A percentile compares a stretch with the other conserved stretches of the same genome.
Evolutionary conservation across 2,113 vertebrate species (phyloP).

Genomic region (Geococcyx californianus): DNA sequence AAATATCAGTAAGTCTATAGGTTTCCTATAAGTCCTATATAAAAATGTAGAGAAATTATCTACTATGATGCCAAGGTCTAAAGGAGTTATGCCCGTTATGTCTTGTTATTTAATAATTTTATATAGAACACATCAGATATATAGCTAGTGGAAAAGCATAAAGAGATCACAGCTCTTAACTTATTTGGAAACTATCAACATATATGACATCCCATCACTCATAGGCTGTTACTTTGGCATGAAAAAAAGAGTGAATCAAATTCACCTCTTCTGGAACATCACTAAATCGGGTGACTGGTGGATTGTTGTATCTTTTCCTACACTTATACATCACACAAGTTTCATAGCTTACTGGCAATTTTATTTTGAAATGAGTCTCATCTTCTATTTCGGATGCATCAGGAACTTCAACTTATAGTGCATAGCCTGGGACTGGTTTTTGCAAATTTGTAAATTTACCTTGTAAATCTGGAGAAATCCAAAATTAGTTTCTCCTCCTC

Average conservation of each 20-base stretch:
- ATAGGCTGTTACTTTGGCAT: background rate
- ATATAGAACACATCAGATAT: background rate
- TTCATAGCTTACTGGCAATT: background rate
- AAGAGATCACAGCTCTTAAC: background rate
- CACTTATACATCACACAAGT: background rate
- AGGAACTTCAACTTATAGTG: background rate
- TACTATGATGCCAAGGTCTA: background rate
- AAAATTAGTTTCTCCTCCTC: background rate
- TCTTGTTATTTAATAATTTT: background rate
- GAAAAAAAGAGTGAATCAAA: background rate
- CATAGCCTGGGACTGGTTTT: background rate
- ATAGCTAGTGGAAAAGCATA: background rate
- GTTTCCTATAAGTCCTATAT: background rate
- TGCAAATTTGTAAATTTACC: background rate
- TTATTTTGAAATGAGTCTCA: background rate
- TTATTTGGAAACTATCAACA: background rate
- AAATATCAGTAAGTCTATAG: background rate
- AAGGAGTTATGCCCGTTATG: background rate
- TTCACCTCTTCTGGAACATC: background rate
- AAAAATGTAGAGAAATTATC: background rate
- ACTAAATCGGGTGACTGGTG: background rate
- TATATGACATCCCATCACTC: background rate
- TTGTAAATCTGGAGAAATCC: background rate
- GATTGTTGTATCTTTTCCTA: background rate
- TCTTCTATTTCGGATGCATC: background rate